Conservation (phyloP, 2,888 invertebrate genomes). For the Stenurella melanura region DNA sequence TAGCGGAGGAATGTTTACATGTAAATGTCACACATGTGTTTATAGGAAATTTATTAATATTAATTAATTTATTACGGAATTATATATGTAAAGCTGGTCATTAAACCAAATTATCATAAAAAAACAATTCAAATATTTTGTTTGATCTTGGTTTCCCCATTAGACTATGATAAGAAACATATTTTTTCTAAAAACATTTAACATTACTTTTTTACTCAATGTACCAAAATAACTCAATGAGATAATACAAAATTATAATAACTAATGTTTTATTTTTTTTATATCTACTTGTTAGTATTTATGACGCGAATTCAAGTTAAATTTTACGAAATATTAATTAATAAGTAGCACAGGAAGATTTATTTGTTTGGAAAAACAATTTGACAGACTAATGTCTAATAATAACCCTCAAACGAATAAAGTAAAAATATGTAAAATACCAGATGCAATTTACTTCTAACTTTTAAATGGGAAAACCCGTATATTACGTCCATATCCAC, state of each 20-base stretch:
- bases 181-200: background rate
- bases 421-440: too few species aligned
- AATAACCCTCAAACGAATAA: too few species aligned
- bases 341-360: too few species aligned
- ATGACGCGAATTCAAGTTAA: background rate
- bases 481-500: too few species aligned
- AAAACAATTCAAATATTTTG: conserved; percentile 30
- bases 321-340: too few species aligned
- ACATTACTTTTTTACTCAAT: background rate
- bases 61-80: conserved; percentile 38
- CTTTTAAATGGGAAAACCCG: too few species aligned
- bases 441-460: too few species aligned
- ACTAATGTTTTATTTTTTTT: background rate
- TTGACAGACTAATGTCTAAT: too few species aligned
- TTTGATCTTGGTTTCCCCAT: conserved; percentile 23
- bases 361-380: too few species aligned
- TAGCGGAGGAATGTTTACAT: conserved; percentile 26
- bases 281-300: background rate
- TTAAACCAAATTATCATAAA: conserved; percentile 37
- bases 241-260: conserved; percentile 6
- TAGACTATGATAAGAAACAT: conserved; percentile 8
- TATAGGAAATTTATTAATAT: conserved; percentile 37
- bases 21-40: conserved; percentile 35
- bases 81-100: conserved; percentile 37
- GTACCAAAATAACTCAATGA: conserved; percentile 5